Evolutionary conservation across 2,888 invertebrate species (phyloP).

Genomic region (Lasioglossum marginatum): DNA sequence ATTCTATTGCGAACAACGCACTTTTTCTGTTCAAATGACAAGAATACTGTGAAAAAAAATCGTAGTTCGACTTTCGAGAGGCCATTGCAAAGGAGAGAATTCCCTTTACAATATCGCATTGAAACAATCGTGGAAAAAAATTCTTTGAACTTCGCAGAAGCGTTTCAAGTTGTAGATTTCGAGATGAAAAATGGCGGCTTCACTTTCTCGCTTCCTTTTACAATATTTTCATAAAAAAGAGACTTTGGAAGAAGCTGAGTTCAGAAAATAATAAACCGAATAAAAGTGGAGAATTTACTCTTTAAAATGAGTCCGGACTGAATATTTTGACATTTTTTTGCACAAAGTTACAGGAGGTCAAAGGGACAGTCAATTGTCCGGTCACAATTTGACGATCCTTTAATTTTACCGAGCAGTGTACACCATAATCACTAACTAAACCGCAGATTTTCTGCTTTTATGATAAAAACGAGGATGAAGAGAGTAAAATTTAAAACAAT

Average conservation of each 20-base stretch:
- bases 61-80: neutral
- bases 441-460: neutral
- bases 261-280: neutral
- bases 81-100: neutral
- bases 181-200: neutral
- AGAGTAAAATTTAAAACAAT: neutral
- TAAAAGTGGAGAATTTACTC: neutral
- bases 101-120: neutral
- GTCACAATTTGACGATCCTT: neutral
- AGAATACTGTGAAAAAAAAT: neutral
- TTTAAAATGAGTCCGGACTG: neutral
- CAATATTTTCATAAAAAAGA: neutral
- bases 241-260: too few relatives aligned
- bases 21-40: neutral
- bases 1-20: too few relatives aligned
- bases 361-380: neutral
- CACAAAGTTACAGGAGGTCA: neutral
- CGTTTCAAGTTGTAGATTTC: neutral
- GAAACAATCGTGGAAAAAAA: neutral
- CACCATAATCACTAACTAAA: too few relatives aligned
- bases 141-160: neutral
- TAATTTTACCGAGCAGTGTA: neutral
- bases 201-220: neutral
- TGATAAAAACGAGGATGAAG: neutral
- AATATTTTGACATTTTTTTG: neutral